These are phyloP conservation scores for Mastacembelus armatus DNA, from an alignment of 2,797 vertebrate genomes.

Conservation along the genomic window DNA sequence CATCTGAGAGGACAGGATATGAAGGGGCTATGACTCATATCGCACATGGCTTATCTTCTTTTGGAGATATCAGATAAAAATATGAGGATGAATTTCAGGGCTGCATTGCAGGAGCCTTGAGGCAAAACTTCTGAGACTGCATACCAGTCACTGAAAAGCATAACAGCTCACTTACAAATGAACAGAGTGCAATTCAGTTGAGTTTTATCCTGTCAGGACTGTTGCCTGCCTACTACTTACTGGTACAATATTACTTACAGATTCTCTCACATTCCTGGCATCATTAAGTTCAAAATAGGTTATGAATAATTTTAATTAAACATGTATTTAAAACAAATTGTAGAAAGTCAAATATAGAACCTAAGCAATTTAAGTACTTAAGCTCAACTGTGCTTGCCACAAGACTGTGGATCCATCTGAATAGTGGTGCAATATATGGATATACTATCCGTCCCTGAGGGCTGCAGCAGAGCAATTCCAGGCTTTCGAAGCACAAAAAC, in stretches of 20 bases:
- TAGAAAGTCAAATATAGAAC: not conserved
- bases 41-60: slow-evolving; percentile 44
- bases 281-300: slow-evolving; percentile 15
- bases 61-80: slow-evolving; percentile 53
- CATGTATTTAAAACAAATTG: slow-evolving; percentile 6
- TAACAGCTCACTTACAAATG: slow-evolving; percentile 40
- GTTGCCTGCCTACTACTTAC: slow-evolving; percentile 20
- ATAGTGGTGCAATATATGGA: slow-evolving; percentile 24
- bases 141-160: slow-evolving; percentile 39
- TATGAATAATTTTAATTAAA: slow-evolving; percentile 30
- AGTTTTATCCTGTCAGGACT: slow-evolving; percentile 17
- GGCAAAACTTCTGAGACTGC: slow-evolving; percentile 46
- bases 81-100: slow-evolving; percentile 40
- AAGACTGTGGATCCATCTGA: slow-evolving; percentile 3
- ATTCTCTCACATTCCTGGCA: slow-evolving; percentile 7
- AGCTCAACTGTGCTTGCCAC: not conserved
- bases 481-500: slow-evolving; percentile 27
- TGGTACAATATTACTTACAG: slow-evolving; percentile 22
- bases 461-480: slow-evolving; percentile 28
- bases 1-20: slow-evolving; percentile 57
- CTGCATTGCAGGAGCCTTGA: slow-evolving; percentile 29
- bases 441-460: slow-evolving; percentile 9
- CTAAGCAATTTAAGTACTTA: not conserved
- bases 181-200: slow-evolving; percentile 18
- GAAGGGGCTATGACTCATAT: slow-evolving; percentile 52